Evolutionary conservation across 2,113 vertebrate species (phyloP).

Genomic region (Climacteris rufus): DNA sequence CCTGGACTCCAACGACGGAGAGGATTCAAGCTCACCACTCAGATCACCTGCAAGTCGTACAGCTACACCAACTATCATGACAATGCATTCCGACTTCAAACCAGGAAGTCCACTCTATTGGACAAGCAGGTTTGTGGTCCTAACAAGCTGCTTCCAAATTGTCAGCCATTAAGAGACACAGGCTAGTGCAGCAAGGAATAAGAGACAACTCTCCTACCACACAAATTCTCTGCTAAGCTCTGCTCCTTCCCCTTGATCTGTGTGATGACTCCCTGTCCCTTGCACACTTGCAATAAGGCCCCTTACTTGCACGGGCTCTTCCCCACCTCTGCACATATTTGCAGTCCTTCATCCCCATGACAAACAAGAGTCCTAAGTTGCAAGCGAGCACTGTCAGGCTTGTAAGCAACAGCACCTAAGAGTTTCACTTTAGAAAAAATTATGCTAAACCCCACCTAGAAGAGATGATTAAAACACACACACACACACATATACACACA

Average conservation of each 20-base stretch:
- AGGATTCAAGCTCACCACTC: not conserved
- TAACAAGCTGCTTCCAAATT: not conserved
- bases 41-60: not conserved
- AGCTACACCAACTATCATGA: not conserved
- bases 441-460: not conserved
- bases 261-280: not conserved
- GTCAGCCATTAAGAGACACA: not conserved
- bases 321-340: not conserved
- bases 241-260: not conserved
- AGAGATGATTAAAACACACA: not conserved
- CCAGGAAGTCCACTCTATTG: not conserved
- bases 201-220: not conserved
- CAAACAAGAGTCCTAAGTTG: not conserved
- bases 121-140: not conserved
- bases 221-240: not conserved
- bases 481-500: not conserved
- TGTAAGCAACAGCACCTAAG: not conserved
- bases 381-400: not conserved
- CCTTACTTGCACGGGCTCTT: not conserved
- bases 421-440: not conserved
- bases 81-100: not conserved
- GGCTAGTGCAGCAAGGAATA: not conserved
- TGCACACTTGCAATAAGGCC: not conserved
- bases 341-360: not conserved
- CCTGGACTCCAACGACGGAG: fast-evolving